Percentiles rank a stretch among this genome's conserved stretches.
Conservation (phyloP, 2,888 invertebrate genomes). For the Coelopa pilipes region DNA sequence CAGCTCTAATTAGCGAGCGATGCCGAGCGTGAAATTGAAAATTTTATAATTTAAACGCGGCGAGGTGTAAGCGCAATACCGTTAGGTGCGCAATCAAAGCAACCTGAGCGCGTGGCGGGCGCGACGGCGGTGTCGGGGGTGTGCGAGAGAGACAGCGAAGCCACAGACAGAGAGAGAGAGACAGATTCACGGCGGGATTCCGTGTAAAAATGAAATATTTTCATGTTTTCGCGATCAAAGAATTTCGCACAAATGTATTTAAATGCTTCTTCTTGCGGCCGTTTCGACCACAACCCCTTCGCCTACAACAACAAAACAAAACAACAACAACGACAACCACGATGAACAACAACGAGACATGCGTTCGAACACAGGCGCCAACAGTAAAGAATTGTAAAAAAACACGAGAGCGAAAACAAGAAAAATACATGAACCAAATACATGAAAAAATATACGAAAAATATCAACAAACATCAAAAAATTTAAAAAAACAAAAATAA, state of each 20-base stretch:
- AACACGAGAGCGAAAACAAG: no score
- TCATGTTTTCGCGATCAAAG: constrained; percentile 9
- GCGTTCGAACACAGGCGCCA: background rate
- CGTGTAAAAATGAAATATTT: constrained; percentile 14
- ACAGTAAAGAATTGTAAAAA: background rate
- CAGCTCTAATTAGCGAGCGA: constrained; percentile 64
- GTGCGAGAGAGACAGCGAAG: background rate
- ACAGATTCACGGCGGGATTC: background rate
- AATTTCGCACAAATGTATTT: constrained; percentile 9
- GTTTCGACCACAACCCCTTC: background rate
- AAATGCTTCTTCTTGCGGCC: constrained; percentile 2
- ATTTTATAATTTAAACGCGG: constrained; percentile 40
- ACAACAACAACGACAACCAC: no score
- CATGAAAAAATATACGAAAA: no score
- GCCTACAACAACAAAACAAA: no score
- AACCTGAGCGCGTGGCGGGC: background rate
- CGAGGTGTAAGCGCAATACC: constrained; percentile 28
- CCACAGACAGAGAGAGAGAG: background rate
- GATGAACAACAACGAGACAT: no score
- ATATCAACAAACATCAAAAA: no score
- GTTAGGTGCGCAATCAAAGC: constrained; percentile 16
- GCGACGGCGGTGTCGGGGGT: background rate
- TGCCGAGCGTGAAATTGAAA: constrained; percentile 65
- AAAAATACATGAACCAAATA: no score
- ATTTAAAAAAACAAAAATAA: no score